Conservation (phyloP, 2,113 vertebrate species). For the Cryptoleucopteryx plumbea region DNA sequence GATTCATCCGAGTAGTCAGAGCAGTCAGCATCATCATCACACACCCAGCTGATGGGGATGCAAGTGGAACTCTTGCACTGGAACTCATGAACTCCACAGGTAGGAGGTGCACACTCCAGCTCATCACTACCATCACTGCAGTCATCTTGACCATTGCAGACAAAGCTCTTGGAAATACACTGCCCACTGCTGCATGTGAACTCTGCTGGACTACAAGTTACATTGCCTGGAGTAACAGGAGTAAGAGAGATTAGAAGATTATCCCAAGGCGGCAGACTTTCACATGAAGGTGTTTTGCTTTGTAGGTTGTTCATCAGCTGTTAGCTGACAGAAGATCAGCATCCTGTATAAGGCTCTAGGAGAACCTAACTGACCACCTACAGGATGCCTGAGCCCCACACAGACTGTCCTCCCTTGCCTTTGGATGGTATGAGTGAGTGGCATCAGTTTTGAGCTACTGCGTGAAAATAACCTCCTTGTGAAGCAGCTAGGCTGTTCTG, state of each 20-base stretch:
- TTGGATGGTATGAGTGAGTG: neutral
- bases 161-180: constrained; percentile 91
- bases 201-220: constrained; percentile 89
- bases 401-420: neutral
- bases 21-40: constrained; percentile 93
- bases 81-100: constrained; percentile 87
- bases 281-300: neutral
- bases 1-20: constrained; percentile 93
- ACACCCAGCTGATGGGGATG: constrained; percentile 91
- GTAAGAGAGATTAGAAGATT: neutral
- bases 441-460: neutral
- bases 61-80: constrained; percentile 88
- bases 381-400: neutral
- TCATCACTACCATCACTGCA: constrained; percentile 92
- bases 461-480: neutral
- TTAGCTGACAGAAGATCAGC: neutral
- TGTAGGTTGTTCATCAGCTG: neutral
- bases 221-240: constrained; percentile 76
- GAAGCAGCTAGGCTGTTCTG: neutral
- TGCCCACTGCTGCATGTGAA: constrained; percentile 91
- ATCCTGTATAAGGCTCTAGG: neutral
- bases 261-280: neutral
- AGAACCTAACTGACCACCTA: neutral
- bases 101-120: constrained; percentile 82
- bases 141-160: constrained; percentile 95